Conservation (phyloP, 2,888 invertebrate genomes). For the Ophonus ardosiacus region DNA sequence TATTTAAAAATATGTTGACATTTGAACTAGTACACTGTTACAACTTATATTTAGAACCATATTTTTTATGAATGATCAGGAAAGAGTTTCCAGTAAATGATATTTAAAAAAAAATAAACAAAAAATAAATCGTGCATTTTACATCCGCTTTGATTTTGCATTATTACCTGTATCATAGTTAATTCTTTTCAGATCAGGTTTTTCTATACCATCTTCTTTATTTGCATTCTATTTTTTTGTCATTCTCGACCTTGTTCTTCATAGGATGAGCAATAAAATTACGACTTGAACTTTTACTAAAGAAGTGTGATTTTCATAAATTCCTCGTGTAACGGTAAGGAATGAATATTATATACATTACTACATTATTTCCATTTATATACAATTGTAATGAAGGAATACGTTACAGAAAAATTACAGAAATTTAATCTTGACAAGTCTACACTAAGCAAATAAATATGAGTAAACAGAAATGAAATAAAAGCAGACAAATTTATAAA, state of each 20-base stretch:
- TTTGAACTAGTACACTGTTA: neutral
- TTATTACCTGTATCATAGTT: neutral
- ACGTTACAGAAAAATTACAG: no score
- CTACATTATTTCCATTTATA: neutral
- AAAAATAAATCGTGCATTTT: conserved; percentile 33
- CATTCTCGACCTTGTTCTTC: conserved; percentile 32
- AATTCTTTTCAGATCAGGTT: conserved; percentile 28
- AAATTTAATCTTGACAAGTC: no score
- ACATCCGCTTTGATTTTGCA: conserved; percentile 1
- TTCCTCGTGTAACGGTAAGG: neutral
- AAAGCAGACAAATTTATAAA: no score
- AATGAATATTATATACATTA: conserved; percentile 1
- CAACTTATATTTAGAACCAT: neutral
- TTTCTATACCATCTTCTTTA: conserved; percentile 17
- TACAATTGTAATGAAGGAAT: no score
- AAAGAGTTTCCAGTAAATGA: neutral
- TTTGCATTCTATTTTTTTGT: conserved; percentile 38
- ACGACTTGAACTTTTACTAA: neutral
- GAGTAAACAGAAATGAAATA: no score
- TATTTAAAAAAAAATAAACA: conserved; percentile 34
- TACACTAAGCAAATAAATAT: no score
- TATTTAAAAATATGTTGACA: neutral
- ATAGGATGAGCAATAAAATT: conserved; percentile 34
- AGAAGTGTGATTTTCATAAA: conserved; percentile 1
- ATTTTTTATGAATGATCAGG: neutral